These are phyloP conservation scores for Amphibalanus amphitrite DNA, from an alignment of 1,140 invertebrate species.

Conservation along the genomic window DNA sequence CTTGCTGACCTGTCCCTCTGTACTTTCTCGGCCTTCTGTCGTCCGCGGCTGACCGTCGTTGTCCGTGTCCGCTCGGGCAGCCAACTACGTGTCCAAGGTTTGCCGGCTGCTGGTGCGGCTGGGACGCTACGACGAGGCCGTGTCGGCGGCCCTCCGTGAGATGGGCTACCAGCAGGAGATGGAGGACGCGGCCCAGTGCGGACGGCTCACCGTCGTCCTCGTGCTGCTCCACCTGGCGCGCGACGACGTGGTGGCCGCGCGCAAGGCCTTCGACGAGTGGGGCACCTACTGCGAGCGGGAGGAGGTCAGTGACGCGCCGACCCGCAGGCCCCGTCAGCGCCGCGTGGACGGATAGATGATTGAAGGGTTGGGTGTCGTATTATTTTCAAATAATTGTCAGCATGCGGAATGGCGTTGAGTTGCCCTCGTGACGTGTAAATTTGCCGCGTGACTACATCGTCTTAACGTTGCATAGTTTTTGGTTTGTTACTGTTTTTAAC, in stretches of 20 bases:
- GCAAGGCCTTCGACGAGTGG: constrained; percentile 83
- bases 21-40: too few relatives aligned
- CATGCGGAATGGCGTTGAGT: too few relatives aligned
- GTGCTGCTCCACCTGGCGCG: constrained; percentile 75
- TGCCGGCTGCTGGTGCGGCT: neutral
- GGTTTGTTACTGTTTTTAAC: neutral
- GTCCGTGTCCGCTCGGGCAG: neutral
- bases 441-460: too few relatives aligned
- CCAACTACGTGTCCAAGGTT: neutral
- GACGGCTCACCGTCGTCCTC: constrained; percentile 64
- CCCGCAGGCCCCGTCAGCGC: neutral
- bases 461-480: neutral
- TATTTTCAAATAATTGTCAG: constrained; percentile 3
- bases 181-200: constrained; percentile 39
- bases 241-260: constrained; percentile 79
- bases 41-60: constrained; percentile 15
- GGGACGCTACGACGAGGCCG: neutral
- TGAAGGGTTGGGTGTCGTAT: neutral
- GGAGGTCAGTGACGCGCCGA: constrained; percentile 25
- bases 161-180: neutral
- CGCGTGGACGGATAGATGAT: neutral
- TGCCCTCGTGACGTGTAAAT: too few relatives aligned
- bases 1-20: too few relatives aligned
- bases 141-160: neutral
- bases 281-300: constrained; percentile 35